These are phyloP conservation scores for Lutraria lutraria DNA, from an alignment of 2,888 invertebrate genomes.

Conservation along the genomic window DNA sequence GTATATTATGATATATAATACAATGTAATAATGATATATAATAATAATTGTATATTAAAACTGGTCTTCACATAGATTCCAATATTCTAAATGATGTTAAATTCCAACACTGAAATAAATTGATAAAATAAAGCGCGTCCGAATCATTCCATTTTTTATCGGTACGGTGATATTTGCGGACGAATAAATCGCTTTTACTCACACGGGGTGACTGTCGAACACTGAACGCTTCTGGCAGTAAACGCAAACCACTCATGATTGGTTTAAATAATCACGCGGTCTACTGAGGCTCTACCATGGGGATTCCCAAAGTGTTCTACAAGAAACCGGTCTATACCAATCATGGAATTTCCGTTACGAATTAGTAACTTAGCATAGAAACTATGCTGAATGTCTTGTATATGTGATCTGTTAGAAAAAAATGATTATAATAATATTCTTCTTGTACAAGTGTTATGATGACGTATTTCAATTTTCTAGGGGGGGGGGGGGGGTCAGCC, in stretches of 20 bases:
- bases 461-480: background rate
- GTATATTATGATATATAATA: background rate
- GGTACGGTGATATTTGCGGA: background rate
- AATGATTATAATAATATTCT: background rate
- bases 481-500: too few species aligned
- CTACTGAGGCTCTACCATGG: background rate
- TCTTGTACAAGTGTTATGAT: background rate
- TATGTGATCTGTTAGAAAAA: background rate
- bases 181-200: background rate
- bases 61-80: background rate
- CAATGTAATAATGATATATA: background rate
- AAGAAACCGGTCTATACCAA: background rate
- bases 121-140: background rate
- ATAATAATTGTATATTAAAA: background rate
- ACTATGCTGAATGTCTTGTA: background rate
- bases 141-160: background rate
- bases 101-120: background rate
- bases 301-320: background rate
- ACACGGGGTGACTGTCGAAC: conserved; percentile 41
- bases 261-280: conserved; percentile 46
- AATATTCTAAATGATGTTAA: background rate
- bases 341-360: background rate
- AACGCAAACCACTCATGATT: background rate
- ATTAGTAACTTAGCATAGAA: background rate
- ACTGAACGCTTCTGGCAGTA: conserved; percentile 28